Percentiles rank a stretch among this genome's conserved stretches.
Conservation (phyloP, 1,140 invertebrate species). For the Lerema accius region DNA sequence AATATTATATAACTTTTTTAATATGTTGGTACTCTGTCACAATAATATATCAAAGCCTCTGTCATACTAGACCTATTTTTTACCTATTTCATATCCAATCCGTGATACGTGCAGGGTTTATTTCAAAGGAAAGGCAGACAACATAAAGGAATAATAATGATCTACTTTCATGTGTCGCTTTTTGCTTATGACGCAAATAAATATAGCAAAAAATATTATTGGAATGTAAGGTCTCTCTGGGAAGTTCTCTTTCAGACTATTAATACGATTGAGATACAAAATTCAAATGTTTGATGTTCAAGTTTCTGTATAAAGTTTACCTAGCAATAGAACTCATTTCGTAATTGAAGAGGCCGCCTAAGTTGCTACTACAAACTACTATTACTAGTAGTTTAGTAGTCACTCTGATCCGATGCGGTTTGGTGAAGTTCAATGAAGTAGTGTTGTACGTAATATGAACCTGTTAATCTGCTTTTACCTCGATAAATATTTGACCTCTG, state of each 20-base stretch:
- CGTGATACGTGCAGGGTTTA: constrained; percentile 16
- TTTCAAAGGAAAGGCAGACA: constrained; percentile 23
- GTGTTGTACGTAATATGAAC: too few species aligned
- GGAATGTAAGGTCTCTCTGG: too few species aligned
- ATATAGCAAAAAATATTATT: not conserved
- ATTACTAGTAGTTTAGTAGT: too few species aligned
- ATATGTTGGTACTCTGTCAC: not conserved
- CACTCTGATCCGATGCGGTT: too few species aligned
- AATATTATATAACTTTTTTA: not conserved
- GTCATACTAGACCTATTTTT: constrained; percentile 26
- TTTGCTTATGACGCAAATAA: constrained; percentile 10
- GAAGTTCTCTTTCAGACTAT: too few species aligned
- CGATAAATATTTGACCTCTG: constrained; percentile 24
- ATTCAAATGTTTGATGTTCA: too few species aligned
- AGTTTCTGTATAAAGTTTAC: not conserved
- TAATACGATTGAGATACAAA: too few species aligned
- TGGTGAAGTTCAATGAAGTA: too few species aligned
- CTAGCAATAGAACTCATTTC: too few species aligned
- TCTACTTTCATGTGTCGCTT: constrained; percentile 12
- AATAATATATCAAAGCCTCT: constrained; percentile 21
- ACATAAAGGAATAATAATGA: constrained; percentile 20
- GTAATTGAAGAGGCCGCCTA: too few species aligned
- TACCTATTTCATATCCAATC: constrained; percentile 29
- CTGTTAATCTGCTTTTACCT: too few species aligned
- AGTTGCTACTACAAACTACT: too few species aligned